Base-by-base conservation (phyloP, 2,797 vertebrate species). In the Helicolenus hilgendorfi region DNA sequence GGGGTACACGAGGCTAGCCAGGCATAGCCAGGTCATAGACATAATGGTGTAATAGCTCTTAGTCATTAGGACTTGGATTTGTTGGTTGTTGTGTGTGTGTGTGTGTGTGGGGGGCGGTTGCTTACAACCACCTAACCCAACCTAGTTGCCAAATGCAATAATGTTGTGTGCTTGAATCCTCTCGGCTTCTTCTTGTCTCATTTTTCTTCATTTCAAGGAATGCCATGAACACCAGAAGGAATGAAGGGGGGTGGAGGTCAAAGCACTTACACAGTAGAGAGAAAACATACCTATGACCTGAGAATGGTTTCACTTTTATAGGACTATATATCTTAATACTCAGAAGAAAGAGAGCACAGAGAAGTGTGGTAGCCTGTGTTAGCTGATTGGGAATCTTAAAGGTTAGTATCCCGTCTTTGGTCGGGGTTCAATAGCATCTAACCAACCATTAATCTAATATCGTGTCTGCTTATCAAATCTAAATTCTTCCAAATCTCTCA, bases 21-120 rank as follows among this genome's bases (percentile, higher is more conserved):
- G 86, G 60, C 77, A 68, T 22, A 29, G 63, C 56, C 78, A 35
- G 85, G 88, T 86, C 90, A 72, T 10, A 78, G 78, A 85, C 71
- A 60, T 68, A 79, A 87, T 70, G 64, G 38, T 56, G 14, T 79
- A 77, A 86, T 62, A n/a, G 80, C 63, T 49, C 53, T 55, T 60
- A 62, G 60, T 77, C 72, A 70, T 64, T 35, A 64, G 70, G 59
- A 74, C 41, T 63, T 29, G 3, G 6, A 45, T 53, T 18, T 31
- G 14, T 27, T 31, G 11, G 45, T 18, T 1, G 6, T 5, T 33
- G 31, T 33, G 31, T 33, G 31, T 33, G 31, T 33, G 31, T 33
- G 35, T 36, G 35, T 36, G 35, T 36, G 36, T 4, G 36, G 3
- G 18, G 11, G 58, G 5, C 63, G 27, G 0, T 24, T 7, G 24